Evolutionary conservation across 2,113 vertebrate species (phyloP).

Genomic region (Trogon surrucura): DNA sequence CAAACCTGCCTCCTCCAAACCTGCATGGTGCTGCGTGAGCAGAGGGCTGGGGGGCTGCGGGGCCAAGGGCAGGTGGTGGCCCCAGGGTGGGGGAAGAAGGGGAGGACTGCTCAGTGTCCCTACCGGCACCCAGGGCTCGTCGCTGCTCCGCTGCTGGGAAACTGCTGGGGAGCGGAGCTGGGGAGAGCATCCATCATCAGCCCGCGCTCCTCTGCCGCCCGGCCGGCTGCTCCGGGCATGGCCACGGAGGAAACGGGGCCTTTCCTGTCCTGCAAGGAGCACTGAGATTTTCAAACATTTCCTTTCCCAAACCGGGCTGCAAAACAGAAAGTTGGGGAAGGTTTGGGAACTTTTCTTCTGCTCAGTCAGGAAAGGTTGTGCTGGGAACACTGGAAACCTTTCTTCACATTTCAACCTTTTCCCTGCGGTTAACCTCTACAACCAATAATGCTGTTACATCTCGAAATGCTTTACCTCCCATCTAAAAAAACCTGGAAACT

Average conservation of each 20-base stretch:
- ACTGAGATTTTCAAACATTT: conserved; percentile 19
- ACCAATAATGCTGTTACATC: background rate
- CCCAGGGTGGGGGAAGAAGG: no score
- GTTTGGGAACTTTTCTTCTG: conserved; percentile 12
- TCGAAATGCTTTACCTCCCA: background rate
- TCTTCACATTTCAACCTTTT: background rate
- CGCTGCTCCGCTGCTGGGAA: background rate
- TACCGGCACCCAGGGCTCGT: background rate
- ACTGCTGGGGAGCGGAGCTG: background rate
- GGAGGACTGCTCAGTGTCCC: background rate
- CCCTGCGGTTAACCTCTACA: background rate
- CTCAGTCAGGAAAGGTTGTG: background rate
- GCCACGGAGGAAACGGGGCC: background rate
- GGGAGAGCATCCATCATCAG: background rate
- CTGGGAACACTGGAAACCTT: background rate
- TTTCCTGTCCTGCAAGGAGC: conserved; percentile 42
- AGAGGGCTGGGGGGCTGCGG: background rate
- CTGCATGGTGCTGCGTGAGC: fast-evolving
- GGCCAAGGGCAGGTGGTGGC: background rate
- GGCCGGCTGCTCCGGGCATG: background rate
- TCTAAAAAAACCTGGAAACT: conserved; percentile 4
- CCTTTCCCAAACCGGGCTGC: conserved; percentile 53
- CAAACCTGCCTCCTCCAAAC: background rate
- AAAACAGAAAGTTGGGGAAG: conserved; percentile 23
- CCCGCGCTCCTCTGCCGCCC: background rate